Evolutionary conservation across 1,140 invertebrate species (phyloP).

Genomic region (Gryon sp.): DNA sequence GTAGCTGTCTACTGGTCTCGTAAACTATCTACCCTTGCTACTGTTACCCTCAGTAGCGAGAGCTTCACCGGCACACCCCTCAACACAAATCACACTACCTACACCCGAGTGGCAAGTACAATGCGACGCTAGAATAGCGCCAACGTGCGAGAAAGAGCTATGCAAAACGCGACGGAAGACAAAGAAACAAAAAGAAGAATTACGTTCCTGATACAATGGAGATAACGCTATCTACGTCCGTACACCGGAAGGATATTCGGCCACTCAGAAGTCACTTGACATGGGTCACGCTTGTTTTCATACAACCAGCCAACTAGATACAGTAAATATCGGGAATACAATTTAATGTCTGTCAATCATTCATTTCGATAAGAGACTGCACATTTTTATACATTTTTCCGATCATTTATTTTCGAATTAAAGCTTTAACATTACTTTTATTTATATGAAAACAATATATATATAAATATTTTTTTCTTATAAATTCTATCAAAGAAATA

Average conservation of each 20-base stretch:
- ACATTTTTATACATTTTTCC: no score
- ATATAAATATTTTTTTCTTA: no score
- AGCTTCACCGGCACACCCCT: slow-evolving; percentile 49
- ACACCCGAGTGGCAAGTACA: slow-evolving; percentile 60
- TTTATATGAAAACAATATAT: no score
- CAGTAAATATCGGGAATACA: neutral
- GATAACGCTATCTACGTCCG: slow-evolving; percentile 52
- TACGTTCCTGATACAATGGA: slow-evolving; percentile 38
- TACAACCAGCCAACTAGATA: neutral
- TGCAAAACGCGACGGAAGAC: slow-evolving; percentile 39
- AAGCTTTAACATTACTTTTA: neutral
- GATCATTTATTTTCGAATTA: neutral
- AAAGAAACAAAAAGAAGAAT: slow-evolving; percentile 54
- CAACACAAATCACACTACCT: slow-evolving; percentile 62
- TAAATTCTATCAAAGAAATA: no score
- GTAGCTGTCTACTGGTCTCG: slow-evolving; percentile 54
- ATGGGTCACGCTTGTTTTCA: slow-evolving; percentile 16
- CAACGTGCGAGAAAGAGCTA: slow-evolving; percentile 48
- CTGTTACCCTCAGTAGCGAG: slow-evolving; percentile 45
- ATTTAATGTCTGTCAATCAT: no score
- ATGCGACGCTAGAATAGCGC: slow-evolving; percentile 53
- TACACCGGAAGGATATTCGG: slow-evolving; percentile 42
- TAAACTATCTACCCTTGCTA: slow-evolving; percentile 60
- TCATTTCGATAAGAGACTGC: no score
- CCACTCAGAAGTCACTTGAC: slow-evolving; percentile 32